Percentiles rank a stretch among this genome's conserved stretches.
phyloP scores from a whole-genome alignment of 2,888 invertebrate species.

The Stomorhina lunata region DNA sequence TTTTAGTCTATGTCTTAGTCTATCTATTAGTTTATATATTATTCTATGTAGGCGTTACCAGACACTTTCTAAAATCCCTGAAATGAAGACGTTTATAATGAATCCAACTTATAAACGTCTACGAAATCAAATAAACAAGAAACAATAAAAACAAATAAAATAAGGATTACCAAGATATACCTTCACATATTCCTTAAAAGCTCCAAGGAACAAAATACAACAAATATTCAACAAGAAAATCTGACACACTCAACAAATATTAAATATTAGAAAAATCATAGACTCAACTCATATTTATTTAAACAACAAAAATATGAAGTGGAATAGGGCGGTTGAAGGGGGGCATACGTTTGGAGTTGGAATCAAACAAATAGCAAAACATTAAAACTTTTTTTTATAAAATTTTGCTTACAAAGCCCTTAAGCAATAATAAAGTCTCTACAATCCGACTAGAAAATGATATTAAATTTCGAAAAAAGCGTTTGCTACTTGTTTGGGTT shows the following conservation, averaged over 20 bases:
- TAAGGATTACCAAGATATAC: constrained; percentile 31
- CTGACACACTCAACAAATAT: constrained; percentile 63
- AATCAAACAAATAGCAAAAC: constrained; percentile 32
- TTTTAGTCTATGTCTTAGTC: too few relatives aligned
- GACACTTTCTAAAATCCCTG: too few relatives aligned
- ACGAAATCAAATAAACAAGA: constrained; percentile 8
- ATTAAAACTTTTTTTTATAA: constrained; percentile 39
- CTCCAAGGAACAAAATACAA: background rate
- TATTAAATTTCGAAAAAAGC: constrained; percentile 74
- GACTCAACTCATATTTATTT: constrained; percentile 52
- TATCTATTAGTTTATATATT: too few relatives aligned
- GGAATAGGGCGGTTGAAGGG: background rate
- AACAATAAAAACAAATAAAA: constrained; percentile 32
- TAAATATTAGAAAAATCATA: constrained; percentile 62
- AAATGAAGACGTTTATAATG: too few relatives aligned
- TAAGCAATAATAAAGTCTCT: constrained; percentile 62
- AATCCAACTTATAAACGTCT: constrained; percentile 22
- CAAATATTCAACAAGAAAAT: constrained; percentile 9
- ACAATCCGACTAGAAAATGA: constrained; percentile 56
- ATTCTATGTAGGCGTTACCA: too few relatives aligned
- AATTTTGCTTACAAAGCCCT: constrained; percentile 63
- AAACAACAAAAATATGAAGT: constrained; percentile 13
- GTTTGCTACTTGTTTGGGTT: background rate
- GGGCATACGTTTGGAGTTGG: background rate
- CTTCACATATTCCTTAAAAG: constrained; percentile 18